phyloP scores from a whole-genome alignment of 2,797 vertebrate species.

The Lophius americanus region DNA sequence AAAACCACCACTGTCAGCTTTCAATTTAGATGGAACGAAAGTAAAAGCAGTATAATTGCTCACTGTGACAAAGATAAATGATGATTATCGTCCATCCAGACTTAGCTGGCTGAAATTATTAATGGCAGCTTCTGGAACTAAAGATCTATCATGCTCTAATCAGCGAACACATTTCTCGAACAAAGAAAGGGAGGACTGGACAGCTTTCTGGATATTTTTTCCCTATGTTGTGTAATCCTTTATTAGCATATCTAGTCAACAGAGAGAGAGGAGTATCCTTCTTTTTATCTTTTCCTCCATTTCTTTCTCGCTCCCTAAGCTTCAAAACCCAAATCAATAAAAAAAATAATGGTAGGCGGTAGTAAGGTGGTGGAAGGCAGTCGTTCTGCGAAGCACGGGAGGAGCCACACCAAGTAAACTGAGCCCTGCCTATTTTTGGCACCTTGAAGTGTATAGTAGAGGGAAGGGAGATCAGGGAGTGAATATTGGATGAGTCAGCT shows the following conservation, averaged over 20 bases:
- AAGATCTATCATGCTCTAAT: slow-evolving; percentile 55
- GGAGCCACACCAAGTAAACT: slow-evolving; percentile 70
- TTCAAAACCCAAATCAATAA: slow-evolving; percentile 36
- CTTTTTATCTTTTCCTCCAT: slow-evolving; percentile 48
- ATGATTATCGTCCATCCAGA: slow-evolving; percentile 62
- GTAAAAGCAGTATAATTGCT: slow-evolving; percentile 62
- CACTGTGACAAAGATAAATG: slow-evolving; percentile 61
- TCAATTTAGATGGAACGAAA: slow-evolving; percentile 53
- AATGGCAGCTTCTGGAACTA: slow-evolving; percentile 67
- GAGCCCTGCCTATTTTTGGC: slow-evolving; percentile 77
- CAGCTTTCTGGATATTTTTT: slow-evolving; percentile 37
- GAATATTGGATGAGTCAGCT: slow-evolving; percentile 70
- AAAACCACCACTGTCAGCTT: slow-evolving; percentile 47
- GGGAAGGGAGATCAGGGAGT: slow-evolving; percentile 52
- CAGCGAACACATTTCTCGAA: slow-evolving; percentile 50
- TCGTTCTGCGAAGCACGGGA: slow-evolving; percentile 67
- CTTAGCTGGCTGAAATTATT: slow-evolving; percentile 66
- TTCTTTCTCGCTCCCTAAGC: slow-evolving; percentile 23
- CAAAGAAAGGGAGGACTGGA: slow-evolving; percentile 23
- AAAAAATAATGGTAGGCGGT: slow-evolving; percentile 41
- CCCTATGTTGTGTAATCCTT: slow-evolving; percentile 57
- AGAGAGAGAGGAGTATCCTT: slow-evolving; percentile 21
- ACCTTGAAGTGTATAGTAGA: slow-evolving; percentile 65
- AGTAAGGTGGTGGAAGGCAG: slow-evolving; percentile 60
- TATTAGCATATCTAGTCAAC: slow-evolving; percentile 52